Evolutionary conservation across 2,888 invertebrate species (phyloP), one percentile per base, ranked within the genome.

Genomic region (Lamproptera curius): DNA sequence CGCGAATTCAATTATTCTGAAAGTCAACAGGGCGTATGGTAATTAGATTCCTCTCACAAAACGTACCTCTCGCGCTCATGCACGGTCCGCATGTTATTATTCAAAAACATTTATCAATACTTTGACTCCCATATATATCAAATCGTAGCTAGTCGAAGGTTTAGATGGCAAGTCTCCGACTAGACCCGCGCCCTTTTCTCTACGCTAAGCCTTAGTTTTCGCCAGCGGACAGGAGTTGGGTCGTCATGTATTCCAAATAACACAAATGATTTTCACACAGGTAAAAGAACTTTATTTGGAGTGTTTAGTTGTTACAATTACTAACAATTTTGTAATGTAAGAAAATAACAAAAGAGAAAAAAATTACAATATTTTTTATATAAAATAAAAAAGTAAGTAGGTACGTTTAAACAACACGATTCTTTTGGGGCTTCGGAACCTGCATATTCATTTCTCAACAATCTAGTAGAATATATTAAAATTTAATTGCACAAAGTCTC

Each of bases 391-490:
- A 14, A 26, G 14, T 13, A 37, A 10, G 26, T 40, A 40, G 28
- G 31, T 40, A 31, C 11, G 15, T 40, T 16, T 38, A n/a, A 31
- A 40, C 6, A 20, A 39, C 39, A 39, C 6, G 13, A 10, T 59
- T 62, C 55, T 61, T 51, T 79, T 80, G 82, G 83, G 81, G 81
- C 77, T 66, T 68, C 67, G 78, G 81, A 79, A 78, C 71, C 70
- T 80, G 81, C 82, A 73, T 70, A 69, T 73, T n/a, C 65, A 71
- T 67, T 70, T 69, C 57, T 65, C 63, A 59, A 65, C 59, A 52
- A 54, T 48, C 52, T 52, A 57, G 61, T 58, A 60, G 55, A 59
- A 55, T 57, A 58, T 55, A 55, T 51, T 46, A 49, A 50, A 51
- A 52, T 56, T 57, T 57, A 55, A 59, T 61, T 61, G 61, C 61